phyloP scores from a whole-genome alignment of 1,140 invertebrate genomes.

The Catajapyx aquilonaris region DNA sequence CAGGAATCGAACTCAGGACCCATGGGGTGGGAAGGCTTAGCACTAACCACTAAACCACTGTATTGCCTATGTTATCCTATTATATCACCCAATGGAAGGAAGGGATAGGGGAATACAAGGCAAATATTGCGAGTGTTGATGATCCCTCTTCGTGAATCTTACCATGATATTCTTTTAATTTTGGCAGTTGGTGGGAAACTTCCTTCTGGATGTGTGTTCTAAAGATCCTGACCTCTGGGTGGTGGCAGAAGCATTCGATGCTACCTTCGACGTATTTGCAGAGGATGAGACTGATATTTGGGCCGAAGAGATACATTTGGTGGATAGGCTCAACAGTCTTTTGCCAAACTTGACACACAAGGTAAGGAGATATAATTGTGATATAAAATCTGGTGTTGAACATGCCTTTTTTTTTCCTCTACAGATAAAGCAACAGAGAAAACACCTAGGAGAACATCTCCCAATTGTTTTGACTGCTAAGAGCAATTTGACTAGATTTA shows the following conservation, averaged over 20 bases:
- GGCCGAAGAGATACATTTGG: slow-evolving; percentile 34
- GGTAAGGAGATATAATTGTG: slow-evolving; percentile 27
- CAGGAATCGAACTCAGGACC: too few species aligned
- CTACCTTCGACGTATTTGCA: slow-evolving; percentile 51
- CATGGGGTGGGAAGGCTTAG: too few species aligned
- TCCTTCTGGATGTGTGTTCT: slow-evolving; percentile 28
- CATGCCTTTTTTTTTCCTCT: slow-evolving; percentile 9
- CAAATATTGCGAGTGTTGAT: too few species aligned
- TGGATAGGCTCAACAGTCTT: slow-evolving; percentile 30
- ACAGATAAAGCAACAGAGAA: slow-evolving; percentile 36
- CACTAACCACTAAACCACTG: too few species aligned
- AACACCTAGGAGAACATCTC: slow-evolving; percentile 36
- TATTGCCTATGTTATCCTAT: too few species aligned
- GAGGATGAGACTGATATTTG: slow-evolving; percentile 47
- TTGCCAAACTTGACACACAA: slow-evolving; percentile 38
- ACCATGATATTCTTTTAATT: too few species aligned
- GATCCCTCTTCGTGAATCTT: too few species aligned
- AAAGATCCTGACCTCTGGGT: slow-evolving; percentile 38
- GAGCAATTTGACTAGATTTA: slow-evolving; percentile 43
- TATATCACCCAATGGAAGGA: too few species aligned
- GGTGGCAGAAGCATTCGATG: slow-evolving; percentile 46
- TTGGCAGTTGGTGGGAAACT: slow-evolving; percentile 20
- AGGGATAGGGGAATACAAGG: too few species aligned
- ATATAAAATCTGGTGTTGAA: slow-evolving; percentile 2
- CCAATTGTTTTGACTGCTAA: slow-evolving; percentile 41